phyloP scores from a whole-genome alignment of 1,140 invertebrate genomes.

The Heliconius melpomene region DNA sequence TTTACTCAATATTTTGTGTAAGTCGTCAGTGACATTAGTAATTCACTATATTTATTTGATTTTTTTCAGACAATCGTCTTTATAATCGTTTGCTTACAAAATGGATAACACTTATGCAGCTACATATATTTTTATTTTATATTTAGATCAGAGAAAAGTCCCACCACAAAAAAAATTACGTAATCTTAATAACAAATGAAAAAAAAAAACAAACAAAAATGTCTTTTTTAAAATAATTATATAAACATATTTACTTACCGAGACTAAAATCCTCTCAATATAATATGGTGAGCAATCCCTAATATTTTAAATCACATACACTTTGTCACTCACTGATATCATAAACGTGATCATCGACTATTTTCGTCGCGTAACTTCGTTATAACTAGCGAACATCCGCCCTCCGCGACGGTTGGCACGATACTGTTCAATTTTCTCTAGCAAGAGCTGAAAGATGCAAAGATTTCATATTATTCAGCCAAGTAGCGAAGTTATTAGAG shows the following conservation, averaged over 20 bases:
- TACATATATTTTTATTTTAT: too few species aligned
- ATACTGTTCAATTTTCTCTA: constrained; percentile 33
- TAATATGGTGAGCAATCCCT: neutral
- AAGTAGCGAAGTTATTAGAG: constrained; percentile 29
- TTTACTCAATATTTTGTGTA: too few species aligned
- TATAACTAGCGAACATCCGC: constrained; percentile 25
- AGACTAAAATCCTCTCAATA: constrained; percentile 20
- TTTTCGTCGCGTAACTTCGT: constrained; percentile 38
- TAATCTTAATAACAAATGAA: neutral
- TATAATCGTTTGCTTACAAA: too few species aligned
- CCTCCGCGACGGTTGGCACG: constrained; percentile 24
- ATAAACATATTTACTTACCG: neutral
- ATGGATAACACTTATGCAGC: too few species aligned
- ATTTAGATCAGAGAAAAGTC: neutral
- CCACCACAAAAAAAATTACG: neutral
- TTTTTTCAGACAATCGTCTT: too few species aligned
- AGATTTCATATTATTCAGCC: constrained; percentile 32
- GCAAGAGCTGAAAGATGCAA: constrained; percentile 31
- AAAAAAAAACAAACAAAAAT: neutral
- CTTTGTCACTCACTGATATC: constrained; percentile 29
- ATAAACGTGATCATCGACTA: constrained; percentile 26
- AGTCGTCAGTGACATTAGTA: too few species aligned
- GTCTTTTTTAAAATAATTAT: neutral
- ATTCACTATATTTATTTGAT: too few species aligned
- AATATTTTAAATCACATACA: neutral